A percentile compares a stretch with the other conserved stretches of the same genome.
Evolutionary conservation across 2,797 vertebrate species (phyloP).

Genomic region (Gadopsis marmoratus): DNA sequence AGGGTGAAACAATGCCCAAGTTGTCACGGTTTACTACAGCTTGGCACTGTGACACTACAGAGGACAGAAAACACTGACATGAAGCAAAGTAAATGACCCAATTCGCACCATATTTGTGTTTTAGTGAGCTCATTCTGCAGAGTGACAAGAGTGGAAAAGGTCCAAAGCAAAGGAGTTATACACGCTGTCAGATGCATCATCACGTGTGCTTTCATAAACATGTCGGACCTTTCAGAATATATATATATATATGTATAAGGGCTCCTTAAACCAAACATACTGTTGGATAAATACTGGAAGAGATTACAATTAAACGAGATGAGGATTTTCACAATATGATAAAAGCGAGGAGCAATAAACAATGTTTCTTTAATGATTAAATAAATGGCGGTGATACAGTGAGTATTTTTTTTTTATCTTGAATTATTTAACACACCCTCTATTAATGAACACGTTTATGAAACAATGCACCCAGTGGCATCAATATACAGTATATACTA

Average conservation of each 20-base stretch:
- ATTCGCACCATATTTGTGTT: background rate
- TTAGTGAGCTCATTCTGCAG: background rate
- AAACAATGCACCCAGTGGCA: background rate
- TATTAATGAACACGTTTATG: background rate
- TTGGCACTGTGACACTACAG: slow-evolving; percentile 27
- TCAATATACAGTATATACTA: slow-evolving; percentile 1
- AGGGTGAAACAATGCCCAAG: slow-evolving; percentile 17
- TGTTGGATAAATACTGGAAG: background rate
- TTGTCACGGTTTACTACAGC: slow-evolving; percentile 17
- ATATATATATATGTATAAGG: background rate
- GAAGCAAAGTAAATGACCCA: slow-evolving; percentile 17
- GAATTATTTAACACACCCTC: background rate
- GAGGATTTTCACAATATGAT: slow-evolving; percentile 4
- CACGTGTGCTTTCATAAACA: background rate
- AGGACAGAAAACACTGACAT: slow-evolving; percentile 16
- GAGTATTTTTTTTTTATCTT: background rate
- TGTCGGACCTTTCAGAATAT: background rate
- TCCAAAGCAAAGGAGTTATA: background rate
- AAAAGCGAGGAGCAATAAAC: background rate
- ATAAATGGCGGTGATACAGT: background rate
- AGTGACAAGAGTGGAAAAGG: background rate
- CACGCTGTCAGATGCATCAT: background rate
- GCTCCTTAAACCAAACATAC: background rate
- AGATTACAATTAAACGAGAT: background rate
- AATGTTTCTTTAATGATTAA: background rate